Evolutionary conservation across 2,888 invertebrate species (phyloP).

Genomic region (Ischnus inquisitorius): DNA sequence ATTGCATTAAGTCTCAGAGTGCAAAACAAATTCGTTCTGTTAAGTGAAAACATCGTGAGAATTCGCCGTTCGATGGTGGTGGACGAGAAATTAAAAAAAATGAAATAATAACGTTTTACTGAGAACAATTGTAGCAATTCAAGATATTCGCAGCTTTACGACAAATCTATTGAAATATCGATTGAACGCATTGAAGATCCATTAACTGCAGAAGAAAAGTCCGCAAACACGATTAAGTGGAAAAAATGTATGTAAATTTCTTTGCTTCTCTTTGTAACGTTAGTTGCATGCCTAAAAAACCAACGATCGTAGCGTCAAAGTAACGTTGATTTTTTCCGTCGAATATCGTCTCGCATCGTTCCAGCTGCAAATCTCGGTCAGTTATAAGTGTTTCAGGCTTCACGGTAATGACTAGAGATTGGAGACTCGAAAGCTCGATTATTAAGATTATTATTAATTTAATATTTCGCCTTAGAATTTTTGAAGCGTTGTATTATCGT

Average conservation of each 20-base stretch:
- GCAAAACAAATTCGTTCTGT: slow-evolving; percentile 2
- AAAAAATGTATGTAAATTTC: neutral
- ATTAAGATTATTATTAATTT: no score
- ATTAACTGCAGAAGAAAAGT: neutral
- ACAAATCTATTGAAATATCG: neutral
- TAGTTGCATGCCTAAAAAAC: neutral
- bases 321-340: no score
- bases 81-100: neutral
- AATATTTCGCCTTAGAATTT: no score
- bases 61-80: neutral
- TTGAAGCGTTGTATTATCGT: no score
- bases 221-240: neutral
- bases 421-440: no score
- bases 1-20: neutral
- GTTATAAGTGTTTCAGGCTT: neutral
- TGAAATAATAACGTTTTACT: neutral
- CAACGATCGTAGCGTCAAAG: no score
- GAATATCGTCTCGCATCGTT: no score
- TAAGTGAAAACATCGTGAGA: neutral
- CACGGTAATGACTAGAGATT: no score
- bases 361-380: no score
- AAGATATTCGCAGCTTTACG: neutral
- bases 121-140: no score
- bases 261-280: slow-evolving; percentile 24
- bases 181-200: neutral